A percentile compares a stretch with the other conserved stretches of the same genome.
Conservation (phyloP, 2,797 vertebrate genomes). For the Mormyrops attenuatus region DNA sequence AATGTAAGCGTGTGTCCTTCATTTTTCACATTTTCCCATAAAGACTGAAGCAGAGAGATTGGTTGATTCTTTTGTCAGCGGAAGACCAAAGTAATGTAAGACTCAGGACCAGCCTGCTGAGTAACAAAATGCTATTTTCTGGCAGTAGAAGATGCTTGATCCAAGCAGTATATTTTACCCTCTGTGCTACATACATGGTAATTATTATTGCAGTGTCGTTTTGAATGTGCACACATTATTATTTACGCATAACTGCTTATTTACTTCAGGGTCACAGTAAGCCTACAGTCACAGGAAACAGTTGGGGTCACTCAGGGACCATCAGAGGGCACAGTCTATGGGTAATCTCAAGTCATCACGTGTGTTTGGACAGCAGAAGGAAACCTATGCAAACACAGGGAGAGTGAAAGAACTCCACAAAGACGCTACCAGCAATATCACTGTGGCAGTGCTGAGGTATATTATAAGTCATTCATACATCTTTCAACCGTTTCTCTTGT, state of each 20-base stretch:
- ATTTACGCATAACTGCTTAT: background rate
- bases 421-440: background rate
- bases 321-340: background rate
- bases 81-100: background rate
- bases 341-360: background rate
- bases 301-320: background rate
- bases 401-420: background rate
- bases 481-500: background rate
- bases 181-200: background rate
- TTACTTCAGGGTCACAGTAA: background rate
- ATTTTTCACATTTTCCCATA: background rate
- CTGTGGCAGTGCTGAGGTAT: background rate
- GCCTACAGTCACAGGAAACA: background rate
- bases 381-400: background rate
- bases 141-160: background rate
- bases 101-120: background rate
- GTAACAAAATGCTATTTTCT: background rate
- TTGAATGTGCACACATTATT: background rate
- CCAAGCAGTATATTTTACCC: background rate
- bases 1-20: background rate
- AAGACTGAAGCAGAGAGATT: background rate
- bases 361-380: background rate
- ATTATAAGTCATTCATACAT: background rate
- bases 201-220: background rate
- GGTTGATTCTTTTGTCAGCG: background rate